phyloP scores from a whole-genome alignment of 1,140 invertebrate species.

The Agrilus planipennis region DNA sequence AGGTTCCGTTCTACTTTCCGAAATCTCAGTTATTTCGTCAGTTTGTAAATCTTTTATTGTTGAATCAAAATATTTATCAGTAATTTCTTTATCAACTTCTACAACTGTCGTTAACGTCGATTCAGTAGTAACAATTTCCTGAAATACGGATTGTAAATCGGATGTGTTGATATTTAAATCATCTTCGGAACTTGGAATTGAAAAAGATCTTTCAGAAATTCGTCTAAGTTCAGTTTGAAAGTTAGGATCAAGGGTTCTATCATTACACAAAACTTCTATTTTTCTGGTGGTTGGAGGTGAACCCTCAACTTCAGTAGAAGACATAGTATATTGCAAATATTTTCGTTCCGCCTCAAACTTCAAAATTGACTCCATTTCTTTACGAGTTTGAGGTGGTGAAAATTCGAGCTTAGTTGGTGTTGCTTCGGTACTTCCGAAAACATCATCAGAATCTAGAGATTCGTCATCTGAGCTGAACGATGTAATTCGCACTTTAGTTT shows the following conservation, averaged over 20 bases:
- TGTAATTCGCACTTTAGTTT: slow-evolving; percentile 53
- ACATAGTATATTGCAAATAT: slow-evolving; percentile 57
- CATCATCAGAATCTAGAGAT: slow-evolving; percentile 57
- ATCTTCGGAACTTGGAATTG: slow-evolving; percentile 57
- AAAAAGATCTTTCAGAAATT: slow-evolving; percentile 56
- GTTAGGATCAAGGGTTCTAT: slow-evolving; percentile 43
- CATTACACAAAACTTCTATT: slow-evolving; percentile 43
- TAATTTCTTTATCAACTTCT: slow-evolving; percentile 25
- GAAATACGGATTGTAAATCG: slow-evolving; percentile 29
- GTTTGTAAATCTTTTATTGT: slow-evolving; percentile 38
- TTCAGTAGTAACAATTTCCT: slow-evolving; percentile 11
- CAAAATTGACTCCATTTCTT: slow-evolving; percentile 56
- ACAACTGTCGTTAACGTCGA: slow-evolving; percentile 21
- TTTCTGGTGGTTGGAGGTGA: slow-evolving; percentile 52
- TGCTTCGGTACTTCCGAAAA: slow-evolving; percentile 56
- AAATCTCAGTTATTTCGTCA: neutral
- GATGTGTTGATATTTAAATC: slow-evolving; percentile 36
- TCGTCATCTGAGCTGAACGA: slow-evolving; percentile 60
- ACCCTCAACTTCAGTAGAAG: slow-evolving; percentile 57
- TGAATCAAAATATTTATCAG: slow-evolving; percentile 28
- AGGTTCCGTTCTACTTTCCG: slow-evolving; percentile 8
- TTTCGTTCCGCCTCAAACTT: slow-evolving; percentile 55
- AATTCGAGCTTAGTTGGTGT: slow-evolving; percentile 54
- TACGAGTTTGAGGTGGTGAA: slow-evolving; percentile 54
- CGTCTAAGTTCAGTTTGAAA: slow-evolving; percentile 47